Evolutionary conservation across 2,113 vertebrate species (phyloP), one percentile per base, ranked within the genome.

Genomic region (Myanophis thanlyinensis): DNA sequence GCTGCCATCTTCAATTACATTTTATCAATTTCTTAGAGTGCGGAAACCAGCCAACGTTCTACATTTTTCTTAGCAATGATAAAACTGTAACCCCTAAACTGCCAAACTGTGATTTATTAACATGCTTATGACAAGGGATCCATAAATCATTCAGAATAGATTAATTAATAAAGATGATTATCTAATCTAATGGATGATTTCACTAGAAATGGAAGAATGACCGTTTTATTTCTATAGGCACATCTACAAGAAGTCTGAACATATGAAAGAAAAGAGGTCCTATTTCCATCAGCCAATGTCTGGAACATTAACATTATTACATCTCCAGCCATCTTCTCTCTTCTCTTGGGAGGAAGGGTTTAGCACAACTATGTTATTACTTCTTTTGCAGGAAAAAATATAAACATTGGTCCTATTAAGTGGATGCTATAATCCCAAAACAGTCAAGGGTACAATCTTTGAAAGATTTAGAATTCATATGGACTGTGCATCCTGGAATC

Each of bases 91-190:
- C 48, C 35, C 91, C 30, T 95, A 89, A 92, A 92, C 20, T 89
- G 44, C 84, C 48, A 89, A 53, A 80, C 15, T 88, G 3, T 51
- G 89, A 91, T 52, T 49, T 91, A 94, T 44, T 48, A 91, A 27
- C 23, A 86, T 4, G 89, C 1, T 93, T 93, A 53, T 88, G 15
- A 49, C 22, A 93, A n/a, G 89, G 3, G 84, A 90, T 90, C 89
- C n/a, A 56, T 94, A 90, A 59, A 94, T 96, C 91, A 91, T 22
- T 3, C n/a, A 94, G 18, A 12, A n/a, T 52, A 90, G 89, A 44
- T 90, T 89, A 93, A 92, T 94, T 52, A 93, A 91, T 93, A 90
- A 93, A 89, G 59, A 88, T 44, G 44, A 67, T 67, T n/a, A 67
- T n/a, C n/a, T 67, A 67, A 15, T 67, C 62, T 67, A 90, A 48